These are phyloP conservation scores for Xanthorhoe designata DNA, from an alignment of 2,888 invertebrate genomes.

Conservation along the genomic window DNA sequence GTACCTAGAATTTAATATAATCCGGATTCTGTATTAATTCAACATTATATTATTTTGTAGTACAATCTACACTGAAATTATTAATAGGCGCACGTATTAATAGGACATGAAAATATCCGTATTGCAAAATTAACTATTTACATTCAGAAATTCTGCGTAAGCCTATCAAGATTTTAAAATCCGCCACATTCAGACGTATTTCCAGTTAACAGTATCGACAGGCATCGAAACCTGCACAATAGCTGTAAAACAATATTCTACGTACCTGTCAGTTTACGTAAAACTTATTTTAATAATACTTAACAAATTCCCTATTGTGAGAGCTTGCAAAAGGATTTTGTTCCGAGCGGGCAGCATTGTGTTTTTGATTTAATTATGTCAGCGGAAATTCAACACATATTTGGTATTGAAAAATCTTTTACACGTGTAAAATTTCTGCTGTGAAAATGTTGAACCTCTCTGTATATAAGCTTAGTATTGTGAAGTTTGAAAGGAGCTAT, in stretches of 20 bases:
- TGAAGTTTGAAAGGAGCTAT: slow-evolving; percentile 28
- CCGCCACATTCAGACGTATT: slow-evolving; percentile 5
- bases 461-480: slow-evolving; percentile 31
- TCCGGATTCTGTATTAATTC: neutral
- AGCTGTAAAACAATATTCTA: slow-evolving; percentile 18
- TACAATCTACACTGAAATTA: neutral
- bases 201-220: slow-evolving; percentile 20
- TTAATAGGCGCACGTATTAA: neutral
- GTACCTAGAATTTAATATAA: neutral
- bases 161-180: slow-evolving; percentile 1
- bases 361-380: slow-evolving; percentile 43
- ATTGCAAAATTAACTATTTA: neutral
- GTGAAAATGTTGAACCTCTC: slow-evolving; percentile 30
- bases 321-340: slow-evolving; percentile 34
- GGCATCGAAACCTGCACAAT: slow-evolving; percentile 18
- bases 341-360: slow-evolving; percentile 38
- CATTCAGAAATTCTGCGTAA: neutral
- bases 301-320: slow-evolving; percentile 29
- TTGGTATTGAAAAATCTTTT: slow-evolving; percentile 45
- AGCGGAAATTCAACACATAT: slow-evolving; percentile 31
- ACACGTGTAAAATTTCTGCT: slow-evolving; percentile 48
- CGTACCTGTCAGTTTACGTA: slow-evolving; percentile 19
- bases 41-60: neutral
- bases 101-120: neutral
- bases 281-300: slow-evolving; percentile 27